These are phyloP conservation scores for Drosophila bipectinata DNA, from an alignment of 1,140 invertebrate species.

Conservation along the genomic window DNA sequence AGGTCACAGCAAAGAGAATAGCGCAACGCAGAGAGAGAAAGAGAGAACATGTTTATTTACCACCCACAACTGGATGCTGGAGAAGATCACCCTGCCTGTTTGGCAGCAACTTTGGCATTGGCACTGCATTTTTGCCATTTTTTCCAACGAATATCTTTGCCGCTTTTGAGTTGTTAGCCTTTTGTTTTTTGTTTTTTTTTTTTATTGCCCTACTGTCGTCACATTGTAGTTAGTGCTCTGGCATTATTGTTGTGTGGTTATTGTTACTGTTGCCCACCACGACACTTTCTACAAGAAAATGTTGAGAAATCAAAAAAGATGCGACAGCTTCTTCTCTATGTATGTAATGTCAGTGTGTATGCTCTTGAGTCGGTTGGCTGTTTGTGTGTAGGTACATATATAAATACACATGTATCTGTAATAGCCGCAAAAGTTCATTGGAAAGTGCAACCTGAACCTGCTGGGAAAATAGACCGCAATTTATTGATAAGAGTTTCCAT, in stretches of 20 bases:
- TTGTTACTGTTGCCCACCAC: conserved; percentile 58
- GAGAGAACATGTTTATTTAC: conserved; percentile 38
- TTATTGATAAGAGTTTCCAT: conserved; percentile 65
- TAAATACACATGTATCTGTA: conserved; percentile 21
- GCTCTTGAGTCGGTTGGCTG: conserved; percentile 4
- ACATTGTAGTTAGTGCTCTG: conserved; percentile 34
- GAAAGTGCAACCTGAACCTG: conserved; percentile 73
- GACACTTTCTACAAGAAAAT: conserved; percentile 80
- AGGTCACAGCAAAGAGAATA: conserved; percentile 17
- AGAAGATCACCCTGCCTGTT: background rate
- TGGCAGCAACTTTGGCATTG: conserved; percentile 11
- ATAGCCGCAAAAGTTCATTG: conserved; percentile 70
- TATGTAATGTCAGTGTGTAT: conserved; percentile 1
- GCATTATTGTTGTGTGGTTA: conserved; percentile 27
- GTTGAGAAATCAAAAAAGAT: conserved; percentile 82
- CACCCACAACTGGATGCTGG: conserved; percentile 64
- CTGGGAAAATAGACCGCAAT: conserved; percentile 70
- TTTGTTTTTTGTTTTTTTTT: conserved; percentile 30
- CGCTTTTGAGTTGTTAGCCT: conserved; percentile 18
- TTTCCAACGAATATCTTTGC: conserved; percentile 39
- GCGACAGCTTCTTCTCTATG: conserved; percentile 59
- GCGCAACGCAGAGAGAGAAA: background rate
- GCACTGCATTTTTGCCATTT: conserved; percentile 46
- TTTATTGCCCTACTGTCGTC: conserved; percentile 28
- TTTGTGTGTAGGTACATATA: background rate